These are phyloP conservation scores for Gymnoscelis rufifasciata DNA, from an alignment of 2,888 invertebrate genomes.

Conservation along the genomic window DNA sequence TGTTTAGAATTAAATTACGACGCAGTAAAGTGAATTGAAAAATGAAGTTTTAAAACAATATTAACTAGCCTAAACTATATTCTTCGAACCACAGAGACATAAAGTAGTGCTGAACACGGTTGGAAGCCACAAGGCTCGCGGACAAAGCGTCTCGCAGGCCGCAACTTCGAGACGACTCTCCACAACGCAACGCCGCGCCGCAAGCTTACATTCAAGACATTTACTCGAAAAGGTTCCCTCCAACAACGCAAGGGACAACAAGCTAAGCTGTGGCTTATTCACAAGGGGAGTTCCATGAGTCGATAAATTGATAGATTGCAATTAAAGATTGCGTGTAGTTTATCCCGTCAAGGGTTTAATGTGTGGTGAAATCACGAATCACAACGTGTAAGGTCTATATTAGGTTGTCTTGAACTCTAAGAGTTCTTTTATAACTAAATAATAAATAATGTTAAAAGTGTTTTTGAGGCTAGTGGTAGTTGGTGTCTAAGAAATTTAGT, in stretches of 20 bases:
- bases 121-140: neutral
- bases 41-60: no score
- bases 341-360: neutral
- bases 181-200: no score
- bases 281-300: neutral
- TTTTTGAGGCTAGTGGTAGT: no score
- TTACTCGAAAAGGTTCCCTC: neutral
- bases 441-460: no score
- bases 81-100: conserved; percentile 5
- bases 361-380: neutral
- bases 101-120: conserved; percentile 6
- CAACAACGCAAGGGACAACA: neutral
- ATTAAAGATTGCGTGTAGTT: neutral
- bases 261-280: neutral
- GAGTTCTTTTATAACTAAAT: no score
- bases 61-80: no score
- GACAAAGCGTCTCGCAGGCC: conserved; percentile 6
- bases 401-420: neutral
- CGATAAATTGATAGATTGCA: conserved; percentile 4
- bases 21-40: neutral
- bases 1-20: neutral
- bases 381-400: no score
- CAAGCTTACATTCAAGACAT: conserved; percentile 7
- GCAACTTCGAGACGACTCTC: neutral
- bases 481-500: no score